Base-by-base conservation (phyloP, 2,113 vertebrate genomes). In the Osmerus mordax region DNA sequence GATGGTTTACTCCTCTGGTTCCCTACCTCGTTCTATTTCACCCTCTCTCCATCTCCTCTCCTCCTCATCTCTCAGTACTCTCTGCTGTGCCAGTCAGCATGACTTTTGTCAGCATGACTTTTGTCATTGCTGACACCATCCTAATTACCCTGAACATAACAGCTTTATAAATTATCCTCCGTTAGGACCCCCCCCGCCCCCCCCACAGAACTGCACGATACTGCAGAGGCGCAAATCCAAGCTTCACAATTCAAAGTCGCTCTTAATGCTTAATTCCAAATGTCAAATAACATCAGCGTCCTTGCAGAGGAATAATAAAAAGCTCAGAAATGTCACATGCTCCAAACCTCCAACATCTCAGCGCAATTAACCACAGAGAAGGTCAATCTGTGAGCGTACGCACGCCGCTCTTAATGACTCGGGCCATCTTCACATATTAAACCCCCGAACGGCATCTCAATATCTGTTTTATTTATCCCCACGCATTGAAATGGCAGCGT, bases 221-320 rank as follows among this genome's bases (percentile, higher is more conserved):
- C 60, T 8, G 4, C 60, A 4, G 23, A 61, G 13, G 59, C 59
- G 9, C n/a, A n/a, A n/a, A 58, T 18, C n/a, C 55, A 16, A 61
- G 16, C 21, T 6, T 12, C 59, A n/a, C 23, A 25, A 61, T 25
- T 61, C 23, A 14, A 61, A 28, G 23, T 25, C 21, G 60, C 13
- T 62, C 60, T 62, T 15, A 62, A 29, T 29, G 60, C 23, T 62
- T 16, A 28, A 28, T 62, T 62, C 60, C 14, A 29, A 62, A 62
- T 62, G 60, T 62, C 60, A 60, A 60, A 60, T 13, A 60, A 19
- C 58, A 61, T 61, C 59, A 61, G 23, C 13, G 28, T 28, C 23
- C 59, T 25, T 23, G 13, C 59, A 29, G 60, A 28, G 23, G 28
- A 62, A 62, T 19, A 14, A 61, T 25, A 61, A 25, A 13, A 13